Evolutionary conservation across 2,113 vertebrate species (phyloP).

Genomic region (Vulpes vulpes): DNA sequence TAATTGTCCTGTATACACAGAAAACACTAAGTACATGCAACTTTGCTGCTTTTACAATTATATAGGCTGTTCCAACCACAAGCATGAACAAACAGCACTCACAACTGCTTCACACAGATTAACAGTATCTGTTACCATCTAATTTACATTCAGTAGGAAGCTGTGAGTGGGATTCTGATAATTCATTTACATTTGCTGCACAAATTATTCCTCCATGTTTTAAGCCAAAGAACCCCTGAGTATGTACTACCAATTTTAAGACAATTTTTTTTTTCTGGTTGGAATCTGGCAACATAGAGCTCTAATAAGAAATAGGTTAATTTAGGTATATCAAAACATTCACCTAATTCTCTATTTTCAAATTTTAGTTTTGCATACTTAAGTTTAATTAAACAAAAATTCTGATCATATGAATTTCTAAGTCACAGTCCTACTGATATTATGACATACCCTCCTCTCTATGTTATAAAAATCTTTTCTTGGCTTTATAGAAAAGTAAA

Average conservation of each 20-base stretch:
- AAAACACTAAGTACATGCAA: constrained; percentile 25
- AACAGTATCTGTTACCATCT: background rate
- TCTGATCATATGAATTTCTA: background rate
- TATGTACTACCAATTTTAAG: constrained; percentile 17
- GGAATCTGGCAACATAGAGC: background rate
- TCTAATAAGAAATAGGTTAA: constrained; percentile 26
- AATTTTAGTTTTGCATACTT: constrained; percentile 21
- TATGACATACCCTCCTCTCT: background rate
- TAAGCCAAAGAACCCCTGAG: constrained; percentile 45
- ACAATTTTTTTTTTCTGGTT: background rate
- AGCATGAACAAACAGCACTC: background rate
- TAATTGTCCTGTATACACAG: constrained; percentile 21
- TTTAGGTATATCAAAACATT: background rate
- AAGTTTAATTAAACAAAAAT: constrained; percentile 26
- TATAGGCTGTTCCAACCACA: background rate
- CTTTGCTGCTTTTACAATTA: constrained; percentile 37
- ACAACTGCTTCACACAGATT: background rate
- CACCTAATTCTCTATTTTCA: background rate
- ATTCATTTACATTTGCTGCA: constrained; percentile 55
- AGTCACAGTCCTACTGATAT: background rate
- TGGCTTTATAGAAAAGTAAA: constrained; percentile 37
- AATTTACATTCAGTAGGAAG: constrained; percentile 49
- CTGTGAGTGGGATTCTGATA: constrained; percentile 3
- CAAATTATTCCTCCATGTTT: background rate
- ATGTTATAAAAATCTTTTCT: background rate